Evolutionary conservation across 2,888 invertebrate genomes (phyloP).

Genomic region (Sycophila texana): DNA sequence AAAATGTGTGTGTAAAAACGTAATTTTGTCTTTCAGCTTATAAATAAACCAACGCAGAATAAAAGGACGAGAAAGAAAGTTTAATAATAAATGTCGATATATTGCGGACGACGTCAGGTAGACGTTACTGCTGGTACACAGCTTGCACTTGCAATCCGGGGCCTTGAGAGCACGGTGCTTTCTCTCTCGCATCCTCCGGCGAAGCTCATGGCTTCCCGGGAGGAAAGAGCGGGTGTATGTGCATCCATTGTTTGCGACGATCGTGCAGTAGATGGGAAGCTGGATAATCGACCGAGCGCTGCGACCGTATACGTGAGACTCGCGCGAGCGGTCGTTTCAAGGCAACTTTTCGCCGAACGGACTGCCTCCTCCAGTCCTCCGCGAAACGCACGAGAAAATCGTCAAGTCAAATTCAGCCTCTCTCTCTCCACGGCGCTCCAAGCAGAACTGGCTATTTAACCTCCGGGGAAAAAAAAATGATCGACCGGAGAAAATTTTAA

Average conservation of each 20-base stretch:
- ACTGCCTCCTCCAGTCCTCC: no score
- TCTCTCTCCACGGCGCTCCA: neutral
- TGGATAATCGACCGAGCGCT: constrained; percentile 27
- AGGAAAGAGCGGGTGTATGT: constrained; percentile 20
- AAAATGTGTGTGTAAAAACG: no score
- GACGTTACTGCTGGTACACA: constrained; percentile 33
- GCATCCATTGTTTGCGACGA: constrained; percentile 41
- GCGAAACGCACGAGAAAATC: no score
- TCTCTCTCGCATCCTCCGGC: constrained; percentile 35
- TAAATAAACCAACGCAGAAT: no score
- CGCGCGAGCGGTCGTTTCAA: constrained; percentile 45
- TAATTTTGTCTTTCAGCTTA: no score
- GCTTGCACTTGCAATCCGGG: constrained; percentile 58
- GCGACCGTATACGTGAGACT: constrained; percentile 29
- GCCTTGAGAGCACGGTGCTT: constrained; percentile 61
- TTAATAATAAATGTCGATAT: no score
- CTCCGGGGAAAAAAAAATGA: no score
- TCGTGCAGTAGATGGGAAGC: constrained; percentile 32
- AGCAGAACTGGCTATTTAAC: no score
- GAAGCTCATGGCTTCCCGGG: constrained; percentile 1
- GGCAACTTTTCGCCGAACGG: constrained; percentile 41
- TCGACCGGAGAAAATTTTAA: no score
- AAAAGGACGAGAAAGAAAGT: no score
- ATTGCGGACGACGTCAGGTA: neutral
- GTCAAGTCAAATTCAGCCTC: no score